Conservation (phyloP, 2,888 invertebrate species). For the Cyclophora albipunctata region DNA sequence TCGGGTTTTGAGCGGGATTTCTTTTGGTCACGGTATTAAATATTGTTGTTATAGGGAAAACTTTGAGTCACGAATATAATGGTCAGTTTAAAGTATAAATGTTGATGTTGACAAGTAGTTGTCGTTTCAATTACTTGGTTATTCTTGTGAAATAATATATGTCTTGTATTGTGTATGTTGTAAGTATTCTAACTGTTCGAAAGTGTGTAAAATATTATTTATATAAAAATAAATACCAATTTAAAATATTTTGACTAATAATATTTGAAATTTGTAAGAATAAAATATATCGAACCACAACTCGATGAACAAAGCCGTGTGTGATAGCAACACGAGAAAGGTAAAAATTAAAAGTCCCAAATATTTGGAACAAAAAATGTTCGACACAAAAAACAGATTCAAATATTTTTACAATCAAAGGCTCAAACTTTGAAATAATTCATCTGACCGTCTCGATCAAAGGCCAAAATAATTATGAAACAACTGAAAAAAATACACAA, state of each 20-base stretch:
- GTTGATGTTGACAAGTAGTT: slow-evolving; percentile 57
- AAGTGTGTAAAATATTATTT: no score
- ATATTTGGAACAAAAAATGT: slow-evolving; percentile 2
- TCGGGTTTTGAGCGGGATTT: no score
- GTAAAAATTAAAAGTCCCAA: background rate
- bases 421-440: slow-evolving; percentile 18
- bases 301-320: no score
- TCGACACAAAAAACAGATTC: slow-evolving; percentile 17
- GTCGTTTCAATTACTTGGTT: slow-evolving; percentile 38
- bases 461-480: slow-evolving; percentile 41
- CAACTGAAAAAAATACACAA: slow-evolving; percentile 35
- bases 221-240: no score
- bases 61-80: slow-evolving; percentile 59
- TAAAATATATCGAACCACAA: no score
- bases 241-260: no score
- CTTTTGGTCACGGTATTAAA: no score
- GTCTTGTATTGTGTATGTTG: no score
- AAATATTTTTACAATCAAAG: slow-evolving; percentile 17
- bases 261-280: no score
- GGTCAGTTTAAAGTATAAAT: slow-evolving; percentile 55
- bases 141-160: background rate
- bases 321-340: no score
- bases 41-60: slow-evolving; percentile 35
- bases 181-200: no score
- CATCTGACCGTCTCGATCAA: slow-evolving; percentile 35